Conservation (phyloP, 2,797 vertebrate species). For the Enteromius trimaculatus region DNA sequence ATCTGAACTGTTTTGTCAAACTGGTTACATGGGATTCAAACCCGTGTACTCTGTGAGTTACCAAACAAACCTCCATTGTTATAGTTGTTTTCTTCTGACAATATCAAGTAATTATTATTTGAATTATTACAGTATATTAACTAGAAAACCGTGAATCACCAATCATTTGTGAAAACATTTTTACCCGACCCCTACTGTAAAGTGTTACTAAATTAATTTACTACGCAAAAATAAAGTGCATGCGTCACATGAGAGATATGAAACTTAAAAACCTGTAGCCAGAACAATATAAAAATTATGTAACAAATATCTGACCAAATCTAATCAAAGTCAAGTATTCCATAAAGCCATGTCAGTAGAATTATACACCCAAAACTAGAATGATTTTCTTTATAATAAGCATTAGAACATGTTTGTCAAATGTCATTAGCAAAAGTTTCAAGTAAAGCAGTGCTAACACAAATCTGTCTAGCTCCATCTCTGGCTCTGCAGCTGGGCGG, state of each 20-base stretch:
- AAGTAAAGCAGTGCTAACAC: background rate
- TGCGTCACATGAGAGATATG: background rate
- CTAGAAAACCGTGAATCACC: background rate
- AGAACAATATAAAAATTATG: background rate
- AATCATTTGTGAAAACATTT: background rate
- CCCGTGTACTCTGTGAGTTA: too few relatives aligned
- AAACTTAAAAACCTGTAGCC: background rate
- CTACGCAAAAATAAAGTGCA: background rate
- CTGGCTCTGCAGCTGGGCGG: constrained; percentile 47
- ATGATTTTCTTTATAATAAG: background rate
- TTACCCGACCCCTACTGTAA: background rate
- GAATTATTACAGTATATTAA: background rate
- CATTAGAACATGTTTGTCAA: background rate
- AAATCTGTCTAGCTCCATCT: background rate
- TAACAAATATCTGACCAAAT: background rate
- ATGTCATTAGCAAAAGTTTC: background rate
- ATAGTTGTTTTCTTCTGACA: background rate
- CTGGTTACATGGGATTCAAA: too few relatives aligned
- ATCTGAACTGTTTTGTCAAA: too few relatives aligned
- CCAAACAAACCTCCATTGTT: background rate
- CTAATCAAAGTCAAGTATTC: background rate
- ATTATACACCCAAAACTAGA: background rate
- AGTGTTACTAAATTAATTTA: background rate
- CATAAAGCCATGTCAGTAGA: background rate
- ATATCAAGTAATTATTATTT: background rate